phyloP scores from a whole-genome alignment of 2,113 vertebrate genomes.

The Cynopterus brachyotis region DNA sequence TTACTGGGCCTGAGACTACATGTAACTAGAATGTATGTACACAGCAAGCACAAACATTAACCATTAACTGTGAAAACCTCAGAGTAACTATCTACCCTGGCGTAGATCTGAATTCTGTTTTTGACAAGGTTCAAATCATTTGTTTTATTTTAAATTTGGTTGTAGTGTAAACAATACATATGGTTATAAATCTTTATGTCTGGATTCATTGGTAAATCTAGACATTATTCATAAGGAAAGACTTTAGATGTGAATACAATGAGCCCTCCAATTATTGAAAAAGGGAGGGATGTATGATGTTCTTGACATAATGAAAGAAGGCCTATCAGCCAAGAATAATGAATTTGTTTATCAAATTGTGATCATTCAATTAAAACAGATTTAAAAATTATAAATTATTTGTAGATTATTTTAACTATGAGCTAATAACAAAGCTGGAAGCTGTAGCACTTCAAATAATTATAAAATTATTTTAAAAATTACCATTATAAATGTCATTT shows the following conservation, averaged over 20 bases:
- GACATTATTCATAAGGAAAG: neutral
- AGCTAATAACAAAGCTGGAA: neutral
- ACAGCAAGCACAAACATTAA: neutral
- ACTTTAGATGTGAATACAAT: constrained; percentile 32
- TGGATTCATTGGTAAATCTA: neutral
- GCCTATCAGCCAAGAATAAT: constrained; percentile 44
- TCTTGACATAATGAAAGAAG: neutral
- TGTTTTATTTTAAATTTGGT: constrained; percentile 61
- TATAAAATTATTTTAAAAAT: neutral
- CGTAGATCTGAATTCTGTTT: neutral
- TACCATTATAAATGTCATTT: neutral
- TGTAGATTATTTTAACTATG: constrained; percentile 8
- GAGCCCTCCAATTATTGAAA: constrained; percentile 19
- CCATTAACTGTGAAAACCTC: neutral
- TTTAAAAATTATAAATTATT: constrained; percentile 49
- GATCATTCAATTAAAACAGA: constrained; percentile 29
- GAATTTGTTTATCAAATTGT: constrained; percentile 55
- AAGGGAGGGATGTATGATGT: neutral
- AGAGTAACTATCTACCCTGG: neutral
- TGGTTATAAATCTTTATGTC: neutral
- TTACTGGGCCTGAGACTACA: neutral
- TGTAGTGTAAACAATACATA: constrained; percentile 39
- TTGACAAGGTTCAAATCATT: neutral
- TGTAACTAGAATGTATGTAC: neutral
- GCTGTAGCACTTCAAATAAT: neutral